phyloP scores from a whole-genome alignment of 2,888 invertebrate genomes.

The Pinctada fucata region DNA sequence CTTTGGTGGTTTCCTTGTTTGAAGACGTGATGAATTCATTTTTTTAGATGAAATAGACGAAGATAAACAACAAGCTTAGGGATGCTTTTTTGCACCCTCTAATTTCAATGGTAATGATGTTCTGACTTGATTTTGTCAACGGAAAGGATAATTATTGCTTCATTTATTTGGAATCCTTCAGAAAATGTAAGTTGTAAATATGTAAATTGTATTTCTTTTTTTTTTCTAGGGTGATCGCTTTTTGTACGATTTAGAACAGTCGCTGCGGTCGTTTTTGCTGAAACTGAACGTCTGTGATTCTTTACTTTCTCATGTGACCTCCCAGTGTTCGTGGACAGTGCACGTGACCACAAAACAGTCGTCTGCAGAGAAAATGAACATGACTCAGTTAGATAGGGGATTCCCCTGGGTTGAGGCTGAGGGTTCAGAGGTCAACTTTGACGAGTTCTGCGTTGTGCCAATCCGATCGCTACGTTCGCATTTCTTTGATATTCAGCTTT shows the following conservation, averaged over 20 bases:
- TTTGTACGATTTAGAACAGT: constrained; percentile 65
- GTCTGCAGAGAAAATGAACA: constrained; percentile 59
- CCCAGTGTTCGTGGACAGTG: constrained; percentile 69
- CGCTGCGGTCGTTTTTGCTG: constrained; percentile 67
- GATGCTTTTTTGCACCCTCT: too few species aligned
- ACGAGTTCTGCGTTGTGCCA: constrained; percentile 63
- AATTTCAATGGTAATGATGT: too few species aligned
- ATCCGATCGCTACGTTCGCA: constrained; percentile 62
- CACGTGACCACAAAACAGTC: constrained; percentile 69
- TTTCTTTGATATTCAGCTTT: constrained; percentile 62
- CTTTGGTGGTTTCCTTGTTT: too few species aligned
- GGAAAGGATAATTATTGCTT: too few species aligned
- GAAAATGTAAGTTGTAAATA: too few species aligned
- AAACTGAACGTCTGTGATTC: constrained; percentile 69
- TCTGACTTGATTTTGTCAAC: too few species aligned
- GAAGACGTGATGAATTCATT: too few species aligned
- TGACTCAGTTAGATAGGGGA: constrained; percentile 54
- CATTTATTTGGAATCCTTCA: too few species aligned
- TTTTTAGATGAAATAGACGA: too few species aligned
- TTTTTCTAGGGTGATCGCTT: constrained; percentile 49
- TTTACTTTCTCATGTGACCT: constrained; percentile 59
- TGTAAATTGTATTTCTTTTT: neutral
- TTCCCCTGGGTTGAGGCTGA: constrained; percentile 71
- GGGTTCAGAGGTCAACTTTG: constrained; percentile 56
- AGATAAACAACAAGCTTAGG: too few species aligned